Percentiles rank a stretch among this genome's conserved stretches.
These are phyloP conservation scores for Euzophera pinguis DNA, from an alignment of 2,888 invertebrate species.

Conservation along the genomic window DNA sequence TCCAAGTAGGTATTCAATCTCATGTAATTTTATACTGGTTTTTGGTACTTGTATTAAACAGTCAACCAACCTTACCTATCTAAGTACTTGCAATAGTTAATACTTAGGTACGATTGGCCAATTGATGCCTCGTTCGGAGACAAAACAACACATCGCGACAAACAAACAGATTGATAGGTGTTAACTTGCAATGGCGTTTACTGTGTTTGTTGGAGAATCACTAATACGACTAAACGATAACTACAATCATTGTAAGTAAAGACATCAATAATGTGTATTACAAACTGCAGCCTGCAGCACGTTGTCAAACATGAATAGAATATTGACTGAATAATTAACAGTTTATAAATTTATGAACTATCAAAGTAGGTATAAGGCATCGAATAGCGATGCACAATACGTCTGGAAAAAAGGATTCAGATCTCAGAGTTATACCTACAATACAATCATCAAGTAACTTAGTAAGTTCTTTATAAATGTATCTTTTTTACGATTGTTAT, in stretches of 20 bases:
- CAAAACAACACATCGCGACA: not conserved
- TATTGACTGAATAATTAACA: no score
- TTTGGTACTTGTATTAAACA: no score
- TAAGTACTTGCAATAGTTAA: not conserved
- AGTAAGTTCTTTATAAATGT: no score
- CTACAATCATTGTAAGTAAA: not conserved
- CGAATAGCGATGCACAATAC: no score
- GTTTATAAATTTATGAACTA: no score
- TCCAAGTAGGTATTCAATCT: no score
- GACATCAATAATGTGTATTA: not conserved
- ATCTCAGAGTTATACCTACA: no score
- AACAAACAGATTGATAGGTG: constrained; percentile 3
- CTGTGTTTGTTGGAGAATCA: constrained; percentile 11
- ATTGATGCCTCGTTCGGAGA: not conserved
- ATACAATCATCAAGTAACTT: no score
- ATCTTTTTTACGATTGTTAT: no score
- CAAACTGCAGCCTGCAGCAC: not conserved
- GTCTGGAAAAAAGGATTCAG: no score
- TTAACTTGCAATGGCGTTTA: constrained; percentile 4
- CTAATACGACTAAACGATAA: not conserved
- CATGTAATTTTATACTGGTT: no score
- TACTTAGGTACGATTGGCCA: not conserved
- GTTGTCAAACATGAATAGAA: not conserved
- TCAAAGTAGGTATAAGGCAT: no score
- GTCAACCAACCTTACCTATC: not conserved